Percentiles rank a stretch among this genome's conserved stretches.
These are phyloP conservation scores for Daphoenositta chrysoptera DNA, from an alignment of 2,113 vertebrate species.

Conservation along the genomic window DNA sequence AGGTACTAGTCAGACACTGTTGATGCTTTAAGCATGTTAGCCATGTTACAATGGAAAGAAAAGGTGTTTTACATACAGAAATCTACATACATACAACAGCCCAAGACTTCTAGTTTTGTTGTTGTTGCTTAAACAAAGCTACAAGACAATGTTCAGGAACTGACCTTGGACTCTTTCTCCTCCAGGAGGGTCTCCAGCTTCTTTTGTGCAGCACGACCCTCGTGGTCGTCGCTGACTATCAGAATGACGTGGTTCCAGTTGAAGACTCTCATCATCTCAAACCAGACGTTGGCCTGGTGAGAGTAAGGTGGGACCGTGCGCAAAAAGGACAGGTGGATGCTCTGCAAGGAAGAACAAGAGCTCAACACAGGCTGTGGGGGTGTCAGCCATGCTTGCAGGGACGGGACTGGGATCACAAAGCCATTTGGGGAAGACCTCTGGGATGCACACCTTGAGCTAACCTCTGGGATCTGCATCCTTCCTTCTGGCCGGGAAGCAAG, in stretches of 20 bases:
- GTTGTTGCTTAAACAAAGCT: slow-evolving; percentile 64
- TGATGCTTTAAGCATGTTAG: slow-evolving; percentile 89
- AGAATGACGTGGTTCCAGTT: slow-evolving; percentile 98
- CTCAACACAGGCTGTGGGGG: neutral
- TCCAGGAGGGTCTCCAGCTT: slow-evolving; percentile 96
- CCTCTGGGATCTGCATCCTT: neutral
- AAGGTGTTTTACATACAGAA: slow-evolving; percentile 92
- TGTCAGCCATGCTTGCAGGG: neutral
- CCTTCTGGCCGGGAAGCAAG: neutral
- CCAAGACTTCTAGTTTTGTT: slow-evolving; percentile 64
- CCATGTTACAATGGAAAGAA: slow-evolving; percentile 95
- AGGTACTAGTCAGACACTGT: slow-evolving; percentile 94
- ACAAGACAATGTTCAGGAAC: slow-evolving; percentile 59
- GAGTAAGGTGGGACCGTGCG: slow-evolving; percentile 96
- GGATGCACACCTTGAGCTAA: neutral
- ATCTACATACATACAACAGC: slow-evolving; percentile 86
- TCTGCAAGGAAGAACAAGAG: slow-evolving; percentile 74
- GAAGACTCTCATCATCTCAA: slow-evolving; percentile 98
- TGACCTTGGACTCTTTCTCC: slow-evolving; percentile 97
- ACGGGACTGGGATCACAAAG: neutral
- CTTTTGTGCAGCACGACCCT: slow-evolving; percentile 96
- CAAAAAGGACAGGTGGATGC: slow-evolving; percentile 96
- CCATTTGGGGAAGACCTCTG: neutral
- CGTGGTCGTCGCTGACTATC: slow-evolving; percentile 96
- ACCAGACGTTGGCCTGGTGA: slow-evolving; percentile 98